Percentiles rank a stretch among this genome's conserved stretches.
Conservation (phyloP, 2,113 vertebrate species). For the Laticauda colubrina region DNA sequence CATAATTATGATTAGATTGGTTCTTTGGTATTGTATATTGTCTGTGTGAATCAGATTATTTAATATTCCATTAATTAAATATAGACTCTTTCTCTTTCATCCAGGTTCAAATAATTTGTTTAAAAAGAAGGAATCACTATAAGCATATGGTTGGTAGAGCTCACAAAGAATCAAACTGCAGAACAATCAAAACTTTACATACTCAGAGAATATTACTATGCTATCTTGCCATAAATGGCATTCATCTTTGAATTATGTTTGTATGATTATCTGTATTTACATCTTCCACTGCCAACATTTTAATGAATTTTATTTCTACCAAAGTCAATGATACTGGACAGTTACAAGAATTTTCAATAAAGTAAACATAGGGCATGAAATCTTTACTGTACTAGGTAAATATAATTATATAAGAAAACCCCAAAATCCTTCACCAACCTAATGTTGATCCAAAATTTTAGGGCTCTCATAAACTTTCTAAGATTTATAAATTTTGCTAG, state of each 20-base stretch:
- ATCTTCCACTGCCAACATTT: slow-evolving; percentile 66
- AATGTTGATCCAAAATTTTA: slow-evolving; percentile 68
- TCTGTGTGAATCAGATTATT: not conserved
- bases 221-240: slow-evolving; percentile 23
- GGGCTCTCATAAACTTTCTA: slow-evolving; percentile 30
- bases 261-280: slow-evolving; percentile 59
- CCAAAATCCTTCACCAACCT: slow-evolving; percentile 46
- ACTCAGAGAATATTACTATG: slow-evolving; percentile 27
- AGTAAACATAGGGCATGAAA: slow-evolving; percentile 58
- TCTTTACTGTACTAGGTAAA: slow-evolving; percentile 66
- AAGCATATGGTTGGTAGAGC: not conserved
- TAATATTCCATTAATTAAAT: not conserved
- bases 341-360: slow-evolving; percentile 60
- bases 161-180: not conserved
- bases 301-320: slow-evolving; percentile 51
- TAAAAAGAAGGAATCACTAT: slow-evolving; percentile 1
- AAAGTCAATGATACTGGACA: slow-evolving; percentile 58
- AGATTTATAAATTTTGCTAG: slow-evolving; percentile 29
- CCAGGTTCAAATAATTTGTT: not conserved
- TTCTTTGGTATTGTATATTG: not conserved
- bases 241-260: slow-evolving; percentile 47
- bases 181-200: slow-evolving; percentile 35
- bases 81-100: not conserved
- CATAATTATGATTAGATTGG: not conserved
- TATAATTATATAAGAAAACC: slow-evolving; percentile 34